These are phyloP conservation scores for Myzus persicae DNA, from an alignment of 1,140 invertebrate genomes.

Conservation along the genomic window DNA sequence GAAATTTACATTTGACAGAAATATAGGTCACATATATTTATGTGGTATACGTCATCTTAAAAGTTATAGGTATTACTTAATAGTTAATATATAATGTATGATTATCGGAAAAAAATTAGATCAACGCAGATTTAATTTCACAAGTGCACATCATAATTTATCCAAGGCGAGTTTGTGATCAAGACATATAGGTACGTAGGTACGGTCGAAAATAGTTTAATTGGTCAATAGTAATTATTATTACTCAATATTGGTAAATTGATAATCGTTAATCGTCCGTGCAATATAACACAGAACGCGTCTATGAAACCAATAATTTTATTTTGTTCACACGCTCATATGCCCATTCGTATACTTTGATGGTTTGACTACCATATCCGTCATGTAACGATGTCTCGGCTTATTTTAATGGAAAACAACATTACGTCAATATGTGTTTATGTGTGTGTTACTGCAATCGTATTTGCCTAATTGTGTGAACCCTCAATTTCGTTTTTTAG, in stretches of 20 bases:
- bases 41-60: background rate
- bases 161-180: slow-evolving; percentile 1
- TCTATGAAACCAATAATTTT: slow-evolving; percentile 13
- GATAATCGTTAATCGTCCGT: background rate
- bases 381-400: background rate
- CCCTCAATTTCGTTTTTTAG: slow-evolving; percentile 10
- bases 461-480: background rate
- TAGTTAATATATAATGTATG: background rate
- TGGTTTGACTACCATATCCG: background rate
- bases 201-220: background rate
- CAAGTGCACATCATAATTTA: slow-evolving; percentile 4
- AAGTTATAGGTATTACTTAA: background rate
- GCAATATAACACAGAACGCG: background rate
- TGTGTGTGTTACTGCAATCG: background rate
- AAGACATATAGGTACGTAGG: background rate
- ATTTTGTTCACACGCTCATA: background rate
- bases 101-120: background rate
- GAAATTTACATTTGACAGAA: background rate
- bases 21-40: background rate
- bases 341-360: background rate
- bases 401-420: background rate
- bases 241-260: background rate
- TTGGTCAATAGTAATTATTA: background rate
- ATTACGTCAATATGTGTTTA: slow-evolving; percentile 22
- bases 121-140: background rate